phyloP scores from a whole-genome alignment of 2,888 invertebrate genomes.

The Auanema freiburgensis region DNA sequence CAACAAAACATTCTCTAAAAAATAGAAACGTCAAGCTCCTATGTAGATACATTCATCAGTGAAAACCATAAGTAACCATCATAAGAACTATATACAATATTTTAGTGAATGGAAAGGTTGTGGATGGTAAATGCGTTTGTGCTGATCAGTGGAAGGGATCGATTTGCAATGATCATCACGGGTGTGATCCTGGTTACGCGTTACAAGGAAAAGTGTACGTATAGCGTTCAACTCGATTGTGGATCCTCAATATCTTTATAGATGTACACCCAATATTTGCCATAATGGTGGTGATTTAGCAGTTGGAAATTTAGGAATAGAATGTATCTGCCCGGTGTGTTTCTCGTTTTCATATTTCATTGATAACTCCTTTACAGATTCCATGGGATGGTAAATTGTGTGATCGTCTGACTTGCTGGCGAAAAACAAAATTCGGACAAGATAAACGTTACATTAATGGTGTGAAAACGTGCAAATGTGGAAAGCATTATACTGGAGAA shows the following conservation, averaged over 20 bases:
- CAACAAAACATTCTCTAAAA: too few relatives aligned
- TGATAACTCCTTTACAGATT: conserved; percentile 32
- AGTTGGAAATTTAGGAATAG: conserved; percentile 51
- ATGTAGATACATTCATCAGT: too few relatives aligned
- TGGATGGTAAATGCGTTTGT: conserved; percentile 49
- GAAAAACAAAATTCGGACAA: conserved; percentile 43
- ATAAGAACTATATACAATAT: neutral
- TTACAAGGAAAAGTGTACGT: conserved; percentile 47
- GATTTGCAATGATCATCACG: conserved; percentile 54
- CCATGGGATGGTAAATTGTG: conserved; percentile 62
- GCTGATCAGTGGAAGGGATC: conserved; percentile 52
- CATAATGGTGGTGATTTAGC: conserved; percentile 58
- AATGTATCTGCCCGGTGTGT: conserved; percentile 54
- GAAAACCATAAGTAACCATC: too few relatives aligned
- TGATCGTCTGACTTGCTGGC: conserved; percentile 60
- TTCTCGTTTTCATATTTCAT: too few relatives aligned
- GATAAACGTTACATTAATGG: conserved; percentile 38
- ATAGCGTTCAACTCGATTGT: conserved; percentile 5
- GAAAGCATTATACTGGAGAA: conserved; percentile 50
- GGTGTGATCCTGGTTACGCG: conserved; percentile 47
- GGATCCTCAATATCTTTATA: conserved; percentile 28
- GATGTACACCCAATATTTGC: conserved; percentile 56
- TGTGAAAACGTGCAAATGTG: conserved; percentile 51
- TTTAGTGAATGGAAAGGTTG: conserved; percentile 46
- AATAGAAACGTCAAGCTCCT: too few relatives aligned